Conservation (phyloP, 2,888 invertebrate genomes). For the Lepidochrysops patricia region DNA sequence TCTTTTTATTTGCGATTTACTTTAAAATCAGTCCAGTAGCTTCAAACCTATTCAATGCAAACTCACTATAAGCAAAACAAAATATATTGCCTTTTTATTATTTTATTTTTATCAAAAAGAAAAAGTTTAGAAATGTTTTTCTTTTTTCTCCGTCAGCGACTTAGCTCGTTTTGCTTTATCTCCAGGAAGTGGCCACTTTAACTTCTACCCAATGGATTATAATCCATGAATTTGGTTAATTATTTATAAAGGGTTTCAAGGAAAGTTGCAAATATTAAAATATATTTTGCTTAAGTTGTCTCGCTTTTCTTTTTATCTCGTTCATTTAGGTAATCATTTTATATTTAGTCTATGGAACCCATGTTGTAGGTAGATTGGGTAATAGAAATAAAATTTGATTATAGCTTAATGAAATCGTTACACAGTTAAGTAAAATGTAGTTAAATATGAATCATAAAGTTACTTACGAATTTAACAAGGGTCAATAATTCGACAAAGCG, state of each 20-base stretch:
- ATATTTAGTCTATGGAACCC: neutral
- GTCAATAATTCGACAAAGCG: too few species aligned
- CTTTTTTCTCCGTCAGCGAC: neutral
- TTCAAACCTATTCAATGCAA: too few species aligned
- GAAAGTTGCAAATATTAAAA: neutral
- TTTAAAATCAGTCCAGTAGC: too few species aligned
- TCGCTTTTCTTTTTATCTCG: neutral
- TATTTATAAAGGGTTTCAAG: neutral
- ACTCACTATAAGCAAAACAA: too few species aligned
- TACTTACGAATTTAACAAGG: too few species aligned
- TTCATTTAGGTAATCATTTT: neutral
- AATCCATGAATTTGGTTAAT: conserved; percentile 3
- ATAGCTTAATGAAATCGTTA: too few species aligned
- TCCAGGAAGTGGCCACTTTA: neutral
- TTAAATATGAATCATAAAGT: too few species aligned
- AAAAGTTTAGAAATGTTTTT: neutral
- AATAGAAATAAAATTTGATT: neutral
- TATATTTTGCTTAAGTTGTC: neutral
- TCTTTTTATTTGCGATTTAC: too few species aligned
- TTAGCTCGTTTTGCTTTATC: neutral
- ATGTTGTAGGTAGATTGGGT: too few species aligned
- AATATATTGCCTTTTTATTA: too few species aligned
- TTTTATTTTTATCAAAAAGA: too few species aligned
- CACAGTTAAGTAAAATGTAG: too few species aligned
- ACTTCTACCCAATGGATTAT: neutral